Evolutionary conservation across 2,797 vertebrate species (phyloP).

Genomic region (Manis pentadactyla): DNA sequence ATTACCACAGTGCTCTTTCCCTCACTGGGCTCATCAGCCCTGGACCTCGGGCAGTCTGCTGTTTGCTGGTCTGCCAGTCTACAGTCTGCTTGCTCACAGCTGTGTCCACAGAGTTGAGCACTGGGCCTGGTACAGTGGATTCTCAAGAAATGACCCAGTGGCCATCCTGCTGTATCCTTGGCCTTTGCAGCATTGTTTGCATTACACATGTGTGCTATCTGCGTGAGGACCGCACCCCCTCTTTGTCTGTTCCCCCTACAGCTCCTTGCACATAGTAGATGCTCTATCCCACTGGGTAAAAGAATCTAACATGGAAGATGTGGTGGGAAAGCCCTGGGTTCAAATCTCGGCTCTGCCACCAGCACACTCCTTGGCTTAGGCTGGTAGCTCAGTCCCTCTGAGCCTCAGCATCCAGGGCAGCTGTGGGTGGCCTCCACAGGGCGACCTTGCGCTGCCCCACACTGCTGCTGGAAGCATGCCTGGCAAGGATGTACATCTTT

Average conservation of each 20-base stretch:
- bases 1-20: not conserved
- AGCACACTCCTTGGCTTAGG: not conserved
- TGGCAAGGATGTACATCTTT: not conserved
- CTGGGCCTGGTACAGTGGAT: fast-evolving
- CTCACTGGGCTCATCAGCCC: not conserved
- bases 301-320: not conserved
- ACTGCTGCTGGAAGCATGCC: not conserved
- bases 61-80: not conserved
- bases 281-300: not conserved
- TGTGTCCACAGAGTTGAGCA: not conserved
- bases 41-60: not conserved
- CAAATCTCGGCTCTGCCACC: not conserved
- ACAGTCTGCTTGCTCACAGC: not conserved
- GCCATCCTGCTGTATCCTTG: too few species aligned
- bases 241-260: not conserved
- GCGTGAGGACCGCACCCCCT: not conserved
- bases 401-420: not conserved
- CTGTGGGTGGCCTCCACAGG: not conserved
- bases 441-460: not conserved
- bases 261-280: not conserved
- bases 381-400: not conserved
- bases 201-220: fast-evolving
- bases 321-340: not conserved
- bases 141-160: not conserved
- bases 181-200: too few species aligned